These are phyloP conservation scores for Aphelenchoides bicaudatus DNA, from an alignment of 2,888 invertebrate genomes.

Conservation along the genomic window DNA sequence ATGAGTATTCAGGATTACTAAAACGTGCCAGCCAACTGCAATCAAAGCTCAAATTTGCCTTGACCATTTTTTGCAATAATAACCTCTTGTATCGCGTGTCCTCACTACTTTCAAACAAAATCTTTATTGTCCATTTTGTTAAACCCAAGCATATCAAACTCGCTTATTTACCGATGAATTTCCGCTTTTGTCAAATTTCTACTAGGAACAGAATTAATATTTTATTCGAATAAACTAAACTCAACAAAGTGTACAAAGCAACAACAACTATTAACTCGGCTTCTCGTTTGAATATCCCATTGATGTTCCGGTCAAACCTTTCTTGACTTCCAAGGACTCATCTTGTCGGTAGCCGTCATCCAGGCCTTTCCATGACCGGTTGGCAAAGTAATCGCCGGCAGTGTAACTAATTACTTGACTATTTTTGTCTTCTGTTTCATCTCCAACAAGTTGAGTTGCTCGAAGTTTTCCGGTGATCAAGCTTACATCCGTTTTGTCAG, in stretches of 20 bases:
- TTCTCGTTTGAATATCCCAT: conserved; percentile 39
- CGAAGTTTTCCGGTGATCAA: conserved; percentile 54
- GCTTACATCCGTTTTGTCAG: conserved; percentile 44
- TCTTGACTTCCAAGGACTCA: conserved; percentile 68
- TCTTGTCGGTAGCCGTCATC: conserved; percentile 72
- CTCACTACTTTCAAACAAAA: conserved; percentile 6
- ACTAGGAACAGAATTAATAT: not conserved
- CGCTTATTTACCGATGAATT: not conserved
- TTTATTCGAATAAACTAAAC: conserved; percentile 1
- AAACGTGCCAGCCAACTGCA: not conserved
- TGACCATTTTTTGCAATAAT: no score
- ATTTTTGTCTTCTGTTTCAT: conserved; percentile 15
- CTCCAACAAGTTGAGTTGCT: conserved; percentile 14
- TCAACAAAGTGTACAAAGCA: conserved; percentile 1
- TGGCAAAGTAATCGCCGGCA: conserved; percentile 67
- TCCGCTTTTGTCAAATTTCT: conserved; percentile 4
- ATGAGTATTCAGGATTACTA: no score
- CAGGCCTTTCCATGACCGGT: conserved; percentile 79
- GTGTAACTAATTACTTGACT: conserved; percentile 36
- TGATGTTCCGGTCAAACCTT: conserved; percentile 52
- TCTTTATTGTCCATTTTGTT: conserved; percentile 7
- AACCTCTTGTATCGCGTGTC: no score
- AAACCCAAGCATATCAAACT: not conserved
- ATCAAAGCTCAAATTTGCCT: no score
- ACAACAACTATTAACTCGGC: conserved; percentile 5